Conservation (phyloP, 35 echinoderm and acorn worm species). For the Acanthaster planci region DNA sequence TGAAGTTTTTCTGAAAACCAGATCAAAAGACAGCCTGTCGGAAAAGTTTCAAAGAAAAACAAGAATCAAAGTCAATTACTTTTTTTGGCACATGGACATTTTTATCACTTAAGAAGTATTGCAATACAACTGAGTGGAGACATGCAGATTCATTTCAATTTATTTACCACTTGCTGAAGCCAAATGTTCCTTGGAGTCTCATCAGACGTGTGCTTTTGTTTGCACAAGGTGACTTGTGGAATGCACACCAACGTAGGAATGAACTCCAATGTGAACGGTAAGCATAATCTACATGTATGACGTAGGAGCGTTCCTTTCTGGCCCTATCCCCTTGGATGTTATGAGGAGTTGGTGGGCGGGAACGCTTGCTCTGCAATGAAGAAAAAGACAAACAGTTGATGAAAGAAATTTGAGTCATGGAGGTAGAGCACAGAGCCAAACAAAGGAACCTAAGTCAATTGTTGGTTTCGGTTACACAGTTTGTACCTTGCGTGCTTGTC, state of each 20-base stretch:
- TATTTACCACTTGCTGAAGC: constrained; percentile 14
- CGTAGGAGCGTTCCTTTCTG: constrained; percentile 10
- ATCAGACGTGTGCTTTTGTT: neutral
- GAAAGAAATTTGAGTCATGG: no score
- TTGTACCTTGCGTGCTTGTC: neutral
- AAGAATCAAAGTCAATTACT: no score
- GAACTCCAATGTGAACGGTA: neutral
- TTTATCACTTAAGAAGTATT: no score
- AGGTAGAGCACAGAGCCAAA: no score
- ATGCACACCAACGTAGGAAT: neutral
- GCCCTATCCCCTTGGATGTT: neutral
- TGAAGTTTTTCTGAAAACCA: neutral
- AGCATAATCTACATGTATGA: constrained; percentile 9
- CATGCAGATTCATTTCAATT: neutral
- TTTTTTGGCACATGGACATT: no score
- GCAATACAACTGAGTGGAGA: no score
- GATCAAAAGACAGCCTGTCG: neutral
- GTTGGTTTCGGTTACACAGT: no score
- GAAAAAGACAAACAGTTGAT: no score
- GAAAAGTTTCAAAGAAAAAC: neutral
- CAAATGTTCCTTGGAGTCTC: constrained; percentile 18
- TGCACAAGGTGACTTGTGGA: neutral
- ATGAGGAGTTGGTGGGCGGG: neutral
- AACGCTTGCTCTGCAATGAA: neutral
- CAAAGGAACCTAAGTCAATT: no score